phyloP scores from a whole-genome alignment of 64 coral and sea anemone species.

The Catalaphyllia jardinei region DNA sequence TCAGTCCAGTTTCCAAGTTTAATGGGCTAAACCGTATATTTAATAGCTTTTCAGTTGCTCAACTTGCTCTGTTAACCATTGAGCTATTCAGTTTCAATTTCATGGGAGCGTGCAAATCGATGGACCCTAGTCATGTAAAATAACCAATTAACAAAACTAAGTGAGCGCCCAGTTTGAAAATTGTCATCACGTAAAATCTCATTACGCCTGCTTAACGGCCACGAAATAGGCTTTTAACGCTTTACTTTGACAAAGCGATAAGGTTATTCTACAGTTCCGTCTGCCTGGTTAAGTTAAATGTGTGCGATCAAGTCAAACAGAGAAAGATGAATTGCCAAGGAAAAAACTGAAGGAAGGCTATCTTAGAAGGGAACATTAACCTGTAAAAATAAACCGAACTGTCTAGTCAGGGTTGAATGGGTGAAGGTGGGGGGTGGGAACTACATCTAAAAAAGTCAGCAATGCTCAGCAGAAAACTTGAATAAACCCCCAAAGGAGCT shows the following conservation, averaged over 20 bases:
- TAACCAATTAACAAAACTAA: constrained; percentile 25
- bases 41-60: background rate
- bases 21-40: too few species aligned
- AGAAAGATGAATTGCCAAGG: background rate
- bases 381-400: background rate
- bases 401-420: background rate
- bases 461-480: too few species aligned
- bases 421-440: too few species aligned
- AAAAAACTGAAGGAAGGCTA: background rate
- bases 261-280: constrained; percentile 8
- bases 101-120: background rate
- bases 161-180: background rate
- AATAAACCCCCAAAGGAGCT: too few species aligned
- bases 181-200: constrained; percentile 19
- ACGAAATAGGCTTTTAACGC: constrained; percentile 19
- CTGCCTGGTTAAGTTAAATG: constrained; percentile 1
- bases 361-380: constrained; percentile 1
- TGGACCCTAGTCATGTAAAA: background rate
- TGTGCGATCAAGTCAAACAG: background rate
- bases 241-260: constrained; percentile 3
- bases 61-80: background rate
- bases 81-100: background rate
- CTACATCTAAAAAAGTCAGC: too few species aligned
- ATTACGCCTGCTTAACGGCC: constrained; percentile 3
- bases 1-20: too few species aligned